A percentile compares a stretch with the other conserved stretches of the same genome.
Evolutionary conservation across 2,113 vertebrate genomes (phyloP).

Genomic region (Microtus richardsoni): DNA sequence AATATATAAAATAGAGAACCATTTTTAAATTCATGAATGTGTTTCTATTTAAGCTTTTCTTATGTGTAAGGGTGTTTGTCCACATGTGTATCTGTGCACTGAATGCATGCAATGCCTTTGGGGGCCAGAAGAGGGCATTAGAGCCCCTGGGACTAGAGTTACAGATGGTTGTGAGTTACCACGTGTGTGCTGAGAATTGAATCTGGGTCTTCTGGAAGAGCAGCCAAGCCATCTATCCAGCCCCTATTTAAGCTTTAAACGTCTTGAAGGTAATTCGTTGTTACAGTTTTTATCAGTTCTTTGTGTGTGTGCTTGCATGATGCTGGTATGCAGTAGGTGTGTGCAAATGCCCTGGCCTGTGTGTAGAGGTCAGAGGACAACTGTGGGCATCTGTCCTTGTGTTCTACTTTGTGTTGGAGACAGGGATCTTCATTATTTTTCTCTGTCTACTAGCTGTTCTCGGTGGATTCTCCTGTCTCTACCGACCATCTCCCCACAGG

Average conservation of each 20-base stretch:
- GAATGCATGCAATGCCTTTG: neutral
- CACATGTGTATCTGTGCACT: neutral
- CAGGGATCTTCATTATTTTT: neutral
- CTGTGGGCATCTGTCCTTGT: neutral
- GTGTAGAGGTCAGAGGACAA: neutral
- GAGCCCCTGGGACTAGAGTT: neutral
- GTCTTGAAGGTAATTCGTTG: constrained; percentile 50
- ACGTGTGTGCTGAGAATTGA: neutral
- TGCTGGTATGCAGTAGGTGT: neutral
- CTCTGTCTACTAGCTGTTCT: neutral
- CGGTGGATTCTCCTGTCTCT: neutral
- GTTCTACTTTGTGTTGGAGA: neutral
- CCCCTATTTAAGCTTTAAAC: constrained; percentile 32
- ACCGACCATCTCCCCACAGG: neutral
- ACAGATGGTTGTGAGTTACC: neutral
- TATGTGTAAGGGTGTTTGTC: neutral
- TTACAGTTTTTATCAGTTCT: constrained; percentile 28
- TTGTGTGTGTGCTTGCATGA: neutral
- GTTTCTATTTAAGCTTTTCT: constrained; percentile 18
- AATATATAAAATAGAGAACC: constrained; percentile 25
- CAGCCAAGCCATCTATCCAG: neutral
- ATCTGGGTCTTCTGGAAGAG: neutral
- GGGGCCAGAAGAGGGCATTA: neutral
- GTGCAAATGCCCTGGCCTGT: neutral
- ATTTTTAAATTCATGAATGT: constrained; percentile 45